Percentiles rank a stretch among this genome's conserved stretches.
Evolutionary conservation across 2,797 vertebrate species (phyloP).

Genomic region (Antrozous pallidus): DNA sequence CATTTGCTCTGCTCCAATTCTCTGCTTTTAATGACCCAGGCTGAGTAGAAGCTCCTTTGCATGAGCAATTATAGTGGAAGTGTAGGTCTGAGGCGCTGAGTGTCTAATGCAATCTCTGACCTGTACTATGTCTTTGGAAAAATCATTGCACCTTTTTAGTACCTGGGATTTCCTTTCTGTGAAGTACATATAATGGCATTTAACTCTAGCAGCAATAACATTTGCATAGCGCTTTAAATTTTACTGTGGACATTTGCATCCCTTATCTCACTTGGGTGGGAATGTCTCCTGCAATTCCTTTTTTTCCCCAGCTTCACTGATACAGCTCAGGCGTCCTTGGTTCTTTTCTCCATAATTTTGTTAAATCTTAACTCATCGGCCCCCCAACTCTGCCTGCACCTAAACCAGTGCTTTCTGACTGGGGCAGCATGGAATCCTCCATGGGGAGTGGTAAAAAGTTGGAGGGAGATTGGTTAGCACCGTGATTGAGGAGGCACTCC

Average conservation of each 20-base stretch:
- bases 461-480: neutral
- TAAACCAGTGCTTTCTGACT: neutral
- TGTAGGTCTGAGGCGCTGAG: neutral
- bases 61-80: neutral
- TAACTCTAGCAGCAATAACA: conserved; percentile 51
- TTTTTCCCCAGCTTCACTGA: neutral
- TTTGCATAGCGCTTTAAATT: conserved; percentile 65
- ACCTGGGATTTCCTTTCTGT: conserved; percentile 27
- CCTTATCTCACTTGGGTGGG: neutral
- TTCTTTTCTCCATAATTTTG: neutral
- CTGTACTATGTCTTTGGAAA: conserved; percentile 60
- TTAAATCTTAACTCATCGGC: conserved; percentile 5
- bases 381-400: neutral
- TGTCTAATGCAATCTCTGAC: conserved; percentile 55
- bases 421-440: neutral
- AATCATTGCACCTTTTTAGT: conserved; percentile 11
- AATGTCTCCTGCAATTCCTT: neutral
- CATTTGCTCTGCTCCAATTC: neutral
- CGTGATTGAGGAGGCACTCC: neutral
- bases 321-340: neutral
- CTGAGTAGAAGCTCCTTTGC: neutral
- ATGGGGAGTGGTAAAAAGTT: neutral
- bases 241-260: conserved; percentile 21
- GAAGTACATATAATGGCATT: conserved; percentile 47
- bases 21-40: neutral